Conservation (phyloP, 2,113 vertebrate genomes). For the western clawed frog (Xenopus tropicalis) region UCB_Xtro_10.0 CM004446.2:113334501-113335000, state of each 20-base stretch:
- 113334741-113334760: conserved; percentile 8
- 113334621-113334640: conserved; percentile 16
- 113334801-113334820: not conserved
- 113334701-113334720: conserved; percentile 13
- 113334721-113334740: not conserved
- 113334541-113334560: not conserved
- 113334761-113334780: not conserved
- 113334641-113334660: not conserved
- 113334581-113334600: conserved; percentile 8
- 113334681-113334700: conserved; percentile 20
- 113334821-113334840: conserved; percentile 6
- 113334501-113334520: not conserved
- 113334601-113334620: conserved; percentile 2
- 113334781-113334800: not conserved
- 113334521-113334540: not conserved
- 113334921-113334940: no score
- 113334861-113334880: not conserved
- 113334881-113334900: no score
- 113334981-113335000: no score
- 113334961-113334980: no score
- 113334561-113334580: not conserved
- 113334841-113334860: not conserved
- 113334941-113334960: no score
- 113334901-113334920: no score
- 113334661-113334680: conserved; percentile 28